phyloP scores from a whole-genome alignment of 2,888 invertebrate species.

The Spialia ferax region DNA sequence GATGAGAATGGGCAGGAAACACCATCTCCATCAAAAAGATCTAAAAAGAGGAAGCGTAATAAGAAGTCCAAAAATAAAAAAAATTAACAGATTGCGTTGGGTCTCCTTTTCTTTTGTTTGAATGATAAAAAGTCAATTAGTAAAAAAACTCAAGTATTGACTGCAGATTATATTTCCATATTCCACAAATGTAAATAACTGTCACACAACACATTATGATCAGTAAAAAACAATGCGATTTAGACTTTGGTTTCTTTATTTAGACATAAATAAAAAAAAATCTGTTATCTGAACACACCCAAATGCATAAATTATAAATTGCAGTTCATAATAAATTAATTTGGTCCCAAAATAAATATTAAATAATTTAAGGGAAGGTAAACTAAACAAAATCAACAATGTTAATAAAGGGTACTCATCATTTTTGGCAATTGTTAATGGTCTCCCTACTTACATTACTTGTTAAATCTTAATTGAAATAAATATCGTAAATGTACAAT shows the following conservation, averaged over 20 bases:
- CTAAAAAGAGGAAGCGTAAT: constrained; percentile 70
- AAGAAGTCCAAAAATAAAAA: constrained; percentile 65
- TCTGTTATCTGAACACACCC: constrained; percentile 80
- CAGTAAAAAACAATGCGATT: constrained; percentile 79
- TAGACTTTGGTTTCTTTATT: constrained; percentile 86
- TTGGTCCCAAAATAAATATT: constrained; percentile 86
- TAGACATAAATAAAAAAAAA: constrained; percentile 81
- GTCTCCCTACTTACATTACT: constrained; percentile 76
- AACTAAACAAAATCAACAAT: constrained; percentile 78
- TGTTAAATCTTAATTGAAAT: constrained; percentile 79
- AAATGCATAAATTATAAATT: constrained; percentile 76
- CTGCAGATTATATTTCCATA: constrained; percentile 74
- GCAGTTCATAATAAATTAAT: constrained; percentile 84
- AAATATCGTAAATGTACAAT: constrained; percentile 76
- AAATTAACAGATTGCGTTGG: constrained; percentile 32
- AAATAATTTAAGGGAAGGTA: constrained; percentile 78
- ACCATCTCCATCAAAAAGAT: constrained; percentile 62
- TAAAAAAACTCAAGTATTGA: constrained; percentile 61
- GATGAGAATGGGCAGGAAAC: constrained; percentile 55
- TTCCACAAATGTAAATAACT: constrained; percentile 70
- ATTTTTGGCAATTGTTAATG: constrained; percentile 85
- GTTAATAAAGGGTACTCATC: constrained; percentile 80
- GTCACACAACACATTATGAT: constrained; percentile 61
- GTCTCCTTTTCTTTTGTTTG: constrained; percentile 18
- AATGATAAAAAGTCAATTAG: background rate